Percentiles rank a stretch among this genome's conserved stretches.
phyloP scores from a whole-genome alignment of 2,888 invertebrate species.

The Sinopyrophorus schimmeli region DNA sequence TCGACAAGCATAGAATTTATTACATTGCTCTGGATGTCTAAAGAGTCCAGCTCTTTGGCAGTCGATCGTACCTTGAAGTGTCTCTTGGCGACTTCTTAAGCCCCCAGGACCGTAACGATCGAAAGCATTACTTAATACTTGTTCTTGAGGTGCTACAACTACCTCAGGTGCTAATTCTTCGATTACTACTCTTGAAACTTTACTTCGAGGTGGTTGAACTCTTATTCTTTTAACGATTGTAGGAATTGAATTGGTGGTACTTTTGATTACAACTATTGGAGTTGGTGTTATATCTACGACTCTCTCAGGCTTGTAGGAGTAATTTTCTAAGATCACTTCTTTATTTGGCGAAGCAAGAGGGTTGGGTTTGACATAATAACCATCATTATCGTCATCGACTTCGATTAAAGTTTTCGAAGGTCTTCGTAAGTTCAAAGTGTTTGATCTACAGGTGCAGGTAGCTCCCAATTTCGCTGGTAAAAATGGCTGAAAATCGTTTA shows the following conservation, averaged over 20 bases:
- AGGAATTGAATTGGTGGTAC: constrained; percentile 23
- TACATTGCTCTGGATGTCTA: constrained; percentile 77
- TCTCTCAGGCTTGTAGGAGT: constrained; percentile 43
- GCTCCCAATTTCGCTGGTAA: constrained; percentile 72
- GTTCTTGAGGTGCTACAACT: constrained; percentile 51
- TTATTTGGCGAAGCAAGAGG: constrained; percentile 4
- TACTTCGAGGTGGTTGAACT: constrained; percentile 25
- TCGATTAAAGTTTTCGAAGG: not conserved
- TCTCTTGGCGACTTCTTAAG: constrained; percentile 62
- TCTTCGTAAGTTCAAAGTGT: constrained; percentile 56
- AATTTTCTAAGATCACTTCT: constrained; percentile 39
- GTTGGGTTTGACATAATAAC: constrained; percentile 24
- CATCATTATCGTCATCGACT: constrained; percentile 40
- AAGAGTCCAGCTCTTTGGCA: constrained; percentile 65
- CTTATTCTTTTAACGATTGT: constrained; percentile 37
- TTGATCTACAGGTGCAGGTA: constrained; percentile 71
- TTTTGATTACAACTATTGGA: constrained; percentile 33
- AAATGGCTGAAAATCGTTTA: constrained; percentile 73
- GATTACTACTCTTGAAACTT: constrained; percentile 23
- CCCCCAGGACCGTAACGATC: constrained; percentile 68
- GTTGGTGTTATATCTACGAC: constrained; percentile 43
- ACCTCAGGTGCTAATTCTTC: constrained; percentile 42
- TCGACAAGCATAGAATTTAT: constrained; percentile 80
- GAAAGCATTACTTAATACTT: constrained; percentile 47
- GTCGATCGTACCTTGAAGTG: constrained; percentile 63